Conservation (phyloP, 2,797 vertebrate species). For the Rhinella marina region DNA sequence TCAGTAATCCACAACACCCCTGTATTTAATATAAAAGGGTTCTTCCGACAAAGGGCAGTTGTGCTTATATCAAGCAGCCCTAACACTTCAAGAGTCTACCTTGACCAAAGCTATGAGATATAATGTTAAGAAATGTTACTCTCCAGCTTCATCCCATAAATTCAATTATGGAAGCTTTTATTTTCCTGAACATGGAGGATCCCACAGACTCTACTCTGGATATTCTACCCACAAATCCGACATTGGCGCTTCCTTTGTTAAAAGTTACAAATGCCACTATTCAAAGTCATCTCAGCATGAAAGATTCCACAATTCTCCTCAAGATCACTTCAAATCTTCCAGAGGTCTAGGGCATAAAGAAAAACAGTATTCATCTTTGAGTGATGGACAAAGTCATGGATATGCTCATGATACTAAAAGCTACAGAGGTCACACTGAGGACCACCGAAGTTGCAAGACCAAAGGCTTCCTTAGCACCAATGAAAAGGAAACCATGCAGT, state of each 20-base stretch:
- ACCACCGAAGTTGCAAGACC: not conserved
- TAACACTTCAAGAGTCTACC: not conserved
- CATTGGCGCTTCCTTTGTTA: not conserved
- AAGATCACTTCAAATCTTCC: not conserved
- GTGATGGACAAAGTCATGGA: constrained; percentile 63
- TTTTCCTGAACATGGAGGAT: not conserved
- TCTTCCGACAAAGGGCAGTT: not conserved
- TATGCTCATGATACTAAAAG: constrained; percentile 62
- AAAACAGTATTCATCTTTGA: not conserved
- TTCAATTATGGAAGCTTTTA: constrained; percentile 5
- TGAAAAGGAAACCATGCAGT: constrained; percentile 85
- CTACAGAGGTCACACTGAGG: not conserved
- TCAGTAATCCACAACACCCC: constrained; percentile 18
- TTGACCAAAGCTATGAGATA: not conserved
- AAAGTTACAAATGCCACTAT: not conserved
- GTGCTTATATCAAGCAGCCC: not conserved
- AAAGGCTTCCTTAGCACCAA: constrained; percentile 28
- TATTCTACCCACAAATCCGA: not conserved
- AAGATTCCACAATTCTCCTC: not conserved
- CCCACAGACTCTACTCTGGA: not conserved
- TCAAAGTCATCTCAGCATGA: not conserved
- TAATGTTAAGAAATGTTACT: constrained; percentile 16
- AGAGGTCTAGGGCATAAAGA: not conserved
- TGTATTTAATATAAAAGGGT: constrained; percentile 41
- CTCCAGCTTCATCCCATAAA: not conserved